Percentiles rank a stretch among this genome's conserved stretches.
phyloP scores from a whole-genome alignment of 2,797 vertebrate species.

The Alectoris magna region DNA sequence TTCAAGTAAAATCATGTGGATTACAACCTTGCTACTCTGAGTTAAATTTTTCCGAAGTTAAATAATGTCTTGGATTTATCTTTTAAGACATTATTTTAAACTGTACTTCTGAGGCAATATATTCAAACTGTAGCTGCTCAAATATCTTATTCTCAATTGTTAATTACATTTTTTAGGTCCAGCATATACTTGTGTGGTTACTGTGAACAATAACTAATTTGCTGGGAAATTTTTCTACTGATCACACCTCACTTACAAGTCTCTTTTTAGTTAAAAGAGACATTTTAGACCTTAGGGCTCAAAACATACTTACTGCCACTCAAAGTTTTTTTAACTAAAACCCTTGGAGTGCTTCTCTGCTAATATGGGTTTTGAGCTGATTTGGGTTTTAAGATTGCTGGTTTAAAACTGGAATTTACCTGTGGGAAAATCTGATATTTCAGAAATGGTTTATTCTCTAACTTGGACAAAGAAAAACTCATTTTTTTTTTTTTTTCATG shows the following conservation, averaged over 20 bases:
- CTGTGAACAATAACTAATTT: background rate
- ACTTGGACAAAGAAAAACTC: background rate
- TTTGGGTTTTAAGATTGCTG: background rate
- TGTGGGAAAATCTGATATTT: background rate
- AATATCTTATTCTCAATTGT: background rate
- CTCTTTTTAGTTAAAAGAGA: background rate
- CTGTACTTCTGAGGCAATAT: background rate
- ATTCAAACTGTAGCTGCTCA: background rate
- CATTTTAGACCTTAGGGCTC: background rate
- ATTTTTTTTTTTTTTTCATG: background rate
- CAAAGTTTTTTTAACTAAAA: background rate
- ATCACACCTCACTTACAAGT: background rate
- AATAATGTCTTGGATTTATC: no score
- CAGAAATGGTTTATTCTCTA: background rate
- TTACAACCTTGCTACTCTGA: background rate
- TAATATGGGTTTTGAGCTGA: no score
- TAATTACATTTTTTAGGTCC: no score
- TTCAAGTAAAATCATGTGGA: background rate
- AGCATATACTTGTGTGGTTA: background rate
- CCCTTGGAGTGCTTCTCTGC: background rate
- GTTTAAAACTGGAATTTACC: background rate
- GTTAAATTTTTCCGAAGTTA: background rate
- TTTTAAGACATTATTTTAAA: background rate
- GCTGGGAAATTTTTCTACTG: background rate
- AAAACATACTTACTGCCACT: background rate